phyloP scores from a whole-genome alignment of 2,113 vertebrate species.

The Egretta garzetta region DNA sequence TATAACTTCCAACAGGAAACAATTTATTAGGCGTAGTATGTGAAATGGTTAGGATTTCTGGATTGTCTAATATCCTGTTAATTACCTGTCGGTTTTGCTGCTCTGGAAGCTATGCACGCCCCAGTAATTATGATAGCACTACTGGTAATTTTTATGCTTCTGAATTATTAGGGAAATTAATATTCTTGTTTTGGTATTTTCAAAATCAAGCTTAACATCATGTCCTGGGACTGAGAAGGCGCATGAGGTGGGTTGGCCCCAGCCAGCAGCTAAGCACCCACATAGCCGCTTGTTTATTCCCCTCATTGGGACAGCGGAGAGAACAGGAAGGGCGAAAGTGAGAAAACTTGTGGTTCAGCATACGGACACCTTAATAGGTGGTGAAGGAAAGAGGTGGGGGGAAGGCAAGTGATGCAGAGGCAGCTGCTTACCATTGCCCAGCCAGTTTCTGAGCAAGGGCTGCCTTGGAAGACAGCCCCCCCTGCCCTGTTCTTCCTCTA shows the following conservation, averaged over 20 bases:
- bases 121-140: background rate
- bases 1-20: background rate
- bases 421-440: background rate
- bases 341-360: background rate
- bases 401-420: background rate
- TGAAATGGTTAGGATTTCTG: background rate
- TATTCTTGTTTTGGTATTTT: background rate
- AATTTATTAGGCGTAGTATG: rapidly evolving
- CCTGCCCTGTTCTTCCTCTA: background rate
- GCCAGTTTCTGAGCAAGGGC: background rate
- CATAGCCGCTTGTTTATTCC: background rate
- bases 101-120: background rate
- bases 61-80: background rate
- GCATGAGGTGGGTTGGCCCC: background rate
- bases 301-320: background rate
- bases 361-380: background rate
- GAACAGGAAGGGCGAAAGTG: background rate
- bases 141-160: background rate
- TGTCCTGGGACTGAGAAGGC: background rate
- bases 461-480: background rate
- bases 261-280: background rate
- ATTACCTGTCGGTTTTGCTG: background rate
- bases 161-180: background rate
- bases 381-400: background rate
- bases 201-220: background rate